Conservation (phyloP, 2,113 vertebrate species). For the Alligator mississippiensis region DNA sequence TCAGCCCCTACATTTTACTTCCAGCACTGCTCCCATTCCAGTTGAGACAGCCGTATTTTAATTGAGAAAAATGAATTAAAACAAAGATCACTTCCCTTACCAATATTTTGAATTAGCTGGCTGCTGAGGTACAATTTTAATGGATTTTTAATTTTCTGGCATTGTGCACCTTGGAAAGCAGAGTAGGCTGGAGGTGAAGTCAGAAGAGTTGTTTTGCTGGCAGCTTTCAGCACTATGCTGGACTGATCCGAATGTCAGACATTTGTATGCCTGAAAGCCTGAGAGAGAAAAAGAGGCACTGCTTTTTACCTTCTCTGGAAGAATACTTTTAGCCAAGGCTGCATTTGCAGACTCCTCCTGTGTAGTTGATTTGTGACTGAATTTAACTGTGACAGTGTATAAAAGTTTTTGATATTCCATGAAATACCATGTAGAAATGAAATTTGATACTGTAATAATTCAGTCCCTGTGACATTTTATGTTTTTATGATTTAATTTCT, state of each 20-base stretch:
- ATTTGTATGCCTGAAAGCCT: slow-evolving; percentile 13
- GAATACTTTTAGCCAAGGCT: slow-evolving; percentile 1
- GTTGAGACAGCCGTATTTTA: not conserved
- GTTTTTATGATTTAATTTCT: slow-evolving; percentile 74
- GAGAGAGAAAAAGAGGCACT: not conserved
- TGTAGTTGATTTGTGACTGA: slow-evolving; percentile 72
- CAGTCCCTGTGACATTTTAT: slow-evolving; percentile 69
- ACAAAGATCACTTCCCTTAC: not conserved
- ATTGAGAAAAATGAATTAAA: rapidly evolving
- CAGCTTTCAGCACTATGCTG: not conserved
- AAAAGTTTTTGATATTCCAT: slow-evolving; percentile 75
- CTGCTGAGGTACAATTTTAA: not conserved
- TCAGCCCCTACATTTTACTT: not conserved
- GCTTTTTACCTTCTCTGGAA: slow-evolving; percentile 52
- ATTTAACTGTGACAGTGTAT: slow-evolving; percentile 75
- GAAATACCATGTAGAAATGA: slow-evolving; percentile 78
- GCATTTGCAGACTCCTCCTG: slow-evolving; percentile 50
- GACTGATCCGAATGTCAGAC: not conserved
- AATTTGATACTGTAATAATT: slow-evolving; percentile 81
- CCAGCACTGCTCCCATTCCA: not conserved
- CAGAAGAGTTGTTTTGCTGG: not conserved
- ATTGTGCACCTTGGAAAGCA: slow-evolving; percentile 15
- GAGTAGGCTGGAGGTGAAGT: not conserved
- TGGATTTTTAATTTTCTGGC: slow-evolving; percentile 28
- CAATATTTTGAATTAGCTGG: not conserved